Evolutionary conservation across 2,113 vertebrate species (phyloP).

Genomic region (Penelope pileata): DNA sequence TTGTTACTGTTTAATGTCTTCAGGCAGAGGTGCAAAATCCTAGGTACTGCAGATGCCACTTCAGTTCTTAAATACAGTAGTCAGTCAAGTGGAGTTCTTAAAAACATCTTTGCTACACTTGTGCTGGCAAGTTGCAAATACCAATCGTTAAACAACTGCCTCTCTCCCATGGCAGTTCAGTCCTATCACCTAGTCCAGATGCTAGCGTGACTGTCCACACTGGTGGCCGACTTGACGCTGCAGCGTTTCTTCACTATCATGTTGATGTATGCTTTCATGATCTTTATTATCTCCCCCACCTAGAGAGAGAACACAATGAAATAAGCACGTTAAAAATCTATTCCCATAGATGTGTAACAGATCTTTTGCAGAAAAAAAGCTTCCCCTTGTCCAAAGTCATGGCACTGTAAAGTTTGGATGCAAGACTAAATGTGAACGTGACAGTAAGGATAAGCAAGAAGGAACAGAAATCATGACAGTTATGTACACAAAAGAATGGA

Average conservation of each 20-base stretch:
- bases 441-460: not conserved
- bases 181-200: constrained; percentile 85
- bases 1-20: constrained; percentile 32
- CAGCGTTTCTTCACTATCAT: constrained; percentile 95
- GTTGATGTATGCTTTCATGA: constrained; percentile 96
- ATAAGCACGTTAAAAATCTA: not conserved
- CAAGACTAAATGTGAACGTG: not conserved
- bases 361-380: not conserved
- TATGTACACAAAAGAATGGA: too few relatives aligned
- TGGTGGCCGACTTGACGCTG: constrained; percentile 86
- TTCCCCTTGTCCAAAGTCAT: not conserved
- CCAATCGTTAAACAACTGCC: not conserved
- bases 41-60: constrained; percentile 4
- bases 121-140: constrained; percentile 63
- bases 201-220: constrained; percentile 79
- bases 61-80: constrained; percentile 30
- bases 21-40: constrained; percentile 45
- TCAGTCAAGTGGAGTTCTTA: constrained; percentile 31
- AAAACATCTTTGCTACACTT: constrained; percentile 68
- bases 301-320: constrained; percentile 47
- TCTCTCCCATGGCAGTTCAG: not conserved
- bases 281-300: constrained; percentile 93
- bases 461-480: not conserved
- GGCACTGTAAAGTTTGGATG: not conserved
- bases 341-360: not conserved